Evolutionary conservation across 1,140 invertebrate genomes (phyloP), one percentile per base, ranked within the genome.

Genomic region (Drosophila ogumai): DNA sequence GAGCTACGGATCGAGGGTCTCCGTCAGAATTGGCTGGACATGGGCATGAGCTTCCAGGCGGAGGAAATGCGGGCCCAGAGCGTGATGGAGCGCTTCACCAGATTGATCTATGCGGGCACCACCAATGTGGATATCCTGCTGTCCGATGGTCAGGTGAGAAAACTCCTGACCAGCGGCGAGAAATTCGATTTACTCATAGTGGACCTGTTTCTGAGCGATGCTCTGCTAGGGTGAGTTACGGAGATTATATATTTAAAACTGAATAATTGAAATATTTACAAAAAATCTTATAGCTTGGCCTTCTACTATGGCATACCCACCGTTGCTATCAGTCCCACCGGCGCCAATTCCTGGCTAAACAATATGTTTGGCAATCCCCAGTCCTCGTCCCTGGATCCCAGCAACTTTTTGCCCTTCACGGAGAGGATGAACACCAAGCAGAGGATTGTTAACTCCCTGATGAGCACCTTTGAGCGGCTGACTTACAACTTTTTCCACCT

Each of bases 341-440:
- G 94, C 4, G 92, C 94, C 2, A 93, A 95, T 61, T 95, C 95
- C 0, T 95, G 95, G 95, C 91, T 94, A 3, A 94, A 95, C 55
- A 94, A 94, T 6, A 93, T 94, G 64, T 92, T 95, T 28, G 95
- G 93, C 1, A 95, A 95, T 82, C 94, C 95, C 0, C 94, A 95
- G 28, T 95, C 94, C 31, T 92, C 94, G 0, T 94, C 95, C 0
- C 94, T 94, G 69, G 93, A 95, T 28, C 94, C 95, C 0, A 94
- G 94, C 22, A 94, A 94, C 55, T 93, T 95, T 78, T 80, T 94
- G 12, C 82, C 92, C 1, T 94, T 93, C 36, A 91, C 93, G 0
- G 92, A 94, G 54, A 77, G 92, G 6, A 95, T 96, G 94, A 94
- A 82, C 22, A 94, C 96, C 44, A 94, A 93, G 85, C 93, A 95